Conservation (phyloP, 2,888 invertebrate species). For the Epinotia ramella region DNA sequence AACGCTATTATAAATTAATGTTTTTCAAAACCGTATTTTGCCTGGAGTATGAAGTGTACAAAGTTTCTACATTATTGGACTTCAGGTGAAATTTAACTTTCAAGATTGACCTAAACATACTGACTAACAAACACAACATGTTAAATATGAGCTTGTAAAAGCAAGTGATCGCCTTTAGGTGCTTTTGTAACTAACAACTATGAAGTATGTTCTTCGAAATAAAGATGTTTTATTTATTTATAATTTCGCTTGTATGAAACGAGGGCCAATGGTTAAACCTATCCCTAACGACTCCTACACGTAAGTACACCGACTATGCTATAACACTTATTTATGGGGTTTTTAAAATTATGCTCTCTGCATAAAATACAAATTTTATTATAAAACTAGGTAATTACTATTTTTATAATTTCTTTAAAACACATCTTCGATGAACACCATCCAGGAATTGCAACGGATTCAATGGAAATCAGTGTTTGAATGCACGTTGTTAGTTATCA, state of each 20-base stretch:
- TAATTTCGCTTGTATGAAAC: neutral
- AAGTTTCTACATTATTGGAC: no score
- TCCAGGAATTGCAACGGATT: conserved; percentile 8
- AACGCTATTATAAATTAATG: no score
- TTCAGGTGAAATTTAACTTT: no score
- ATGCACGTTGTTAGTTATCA: neutral
- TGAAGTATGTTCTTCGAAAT: no score
- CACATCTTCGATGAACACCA: conserved; percentile 31
- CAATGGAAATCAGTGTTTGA: conserved; percentile 1
- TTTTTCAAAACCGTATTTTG: no score
- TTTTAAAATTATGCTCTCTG: conserved; percentile 63
- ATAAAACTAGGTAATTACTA: conserved; percentile 35
- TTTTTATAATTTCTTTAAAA: conserved; percentile 34
- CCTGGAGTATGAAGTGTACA: no score
- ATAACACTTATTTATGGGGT: conserved; percentile 58
- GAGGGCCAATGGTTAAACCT: conserved; percentile 5
- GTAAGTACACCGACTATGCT: conserved; percentile 38
- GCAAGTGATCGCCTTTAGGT: neutral
- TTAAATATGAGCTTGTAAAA: neutral
- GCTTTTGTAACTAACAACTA: no score
- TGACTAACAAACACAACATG: no score
- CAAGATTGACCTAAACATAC: no score
- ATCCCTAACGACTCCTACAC: conserved; percentile 51
- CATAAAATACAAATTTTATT: conserved; percentile 51
- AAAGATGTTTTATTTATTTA: no score